Base-by-base conservation (phyloP, 2,888 invertebrate species). In the Leptinotarsa tumamoca region DNA sequence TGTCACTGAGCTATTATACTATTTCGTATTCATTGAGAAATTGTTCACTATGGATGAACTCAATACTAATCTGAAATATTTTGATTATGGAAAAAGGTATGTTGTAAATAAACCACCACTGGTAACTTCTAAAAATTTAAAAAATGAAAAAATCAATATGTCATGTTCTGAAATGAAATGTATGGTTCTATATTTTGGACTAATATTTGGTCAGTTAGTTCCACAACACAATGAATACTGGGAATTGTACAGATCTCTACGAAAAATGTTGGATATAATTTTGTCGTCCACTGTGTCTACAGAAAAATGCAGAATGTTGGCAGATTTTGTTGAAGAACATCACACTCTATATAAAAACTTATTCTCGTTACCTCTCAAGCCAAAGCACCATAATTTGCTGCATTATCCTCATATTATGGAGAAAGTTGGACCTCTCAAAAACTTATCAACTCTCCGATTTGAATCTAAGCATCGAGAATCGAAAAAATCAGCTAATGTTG, bases 201-300 rank as follows among this genome's bases (percentile, higher is more conserved):
- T 79, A 43, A 80, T 82, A 50, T 69, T 81, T 75, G 82, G 79
- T 33, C 15, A 78, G 72, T 80, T 82, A 66, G 56, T 81, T 50
- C 79, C 80, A 52, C 23, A 43, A 10, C 54, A 71, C 71, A 76
- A 82, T 71, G 54, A 72, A 68, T 77, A 76, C 78, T 82, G 81
- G 81, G 58, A 81, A 69, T 58, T 81, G 67, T 79, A 81, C 73
- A 67, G 75, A 52, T 50, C 68, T 33, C 71, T 79, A 10, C 49
- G 76, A 67, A 73, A 78, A 74, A 75, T 78, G 15, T 71, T 79
- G 68, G 52, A 68, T 58, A 70, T 79, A n/a, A 61, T 79, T 66
- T 68, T 74, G 23, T 71, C 77, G 27, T n/a, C 13, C 17, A 21
- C 33, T 18, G 21, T 75, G 13, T 49, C 67, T 43, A 18, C 15